Conservation (phyloP, 2,113 vertebrate genomes). For the Illadopsis cleaveri region DNA sequence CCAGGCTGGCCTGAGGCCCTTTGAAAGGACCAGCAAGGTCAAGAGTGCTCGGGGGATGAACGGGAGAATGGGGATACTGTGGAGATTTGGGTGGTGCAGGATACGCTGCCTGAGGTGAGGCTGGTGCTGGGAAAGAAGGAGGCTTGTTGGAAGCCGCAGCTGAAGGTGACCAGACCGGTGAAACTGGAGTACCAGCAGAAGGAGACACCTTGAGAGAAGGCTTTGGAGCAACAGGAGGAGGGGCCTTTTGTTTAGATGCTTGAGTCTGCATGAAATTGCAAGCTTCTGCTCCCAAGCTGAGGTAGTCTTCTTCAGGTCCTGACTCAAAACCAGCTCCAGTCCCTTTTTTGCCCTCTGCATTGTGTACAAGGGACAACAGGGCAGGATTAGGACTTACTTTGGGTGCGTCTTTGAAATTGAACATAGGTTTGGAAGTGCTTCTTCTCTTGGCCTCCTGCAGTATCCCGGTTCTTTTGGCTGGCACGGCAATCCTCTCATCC, state of each 20-base stretch:
- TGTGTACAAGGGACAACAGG: conserved; percentile 90
- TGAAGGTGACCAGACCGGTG: conserved; percentile 85
- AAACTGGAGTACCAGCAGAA: conserved; percentile 73
- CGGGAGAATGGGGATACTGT: conserved; percentile 76
- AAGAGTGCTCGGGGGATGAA: conserved; percentile 70
- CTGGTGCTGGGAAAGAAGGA: conserved; percentile 78
- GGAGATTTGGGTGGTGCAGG: conserved; percentile 65
- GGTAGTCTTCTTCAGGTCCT: conserved; percentile 95
- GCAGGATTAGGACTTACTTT: conserved; percentile 93
- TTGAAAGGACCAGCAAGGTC: conserved; percentile 75
- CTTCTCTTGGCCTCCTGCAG: conserved; percentile 85
- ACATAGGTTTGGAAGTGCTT: conserved; percentile 89
- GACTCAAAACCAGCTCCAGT: conserved; percentile 84
- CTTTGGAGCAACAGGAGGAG: conserved; percentile 95
- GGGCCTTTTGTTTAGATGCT: conserved; percentile 85
- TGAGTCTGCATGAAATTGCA: conserved; percentile 94
- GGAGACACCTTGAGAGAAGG: conserved; percentile 80
- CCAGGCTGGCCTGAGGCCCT: conserved; percentile 75
- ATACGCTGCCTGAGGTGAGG: conserved; percentile 72
- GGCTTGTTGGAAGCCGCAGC: conserved; percentile 70
- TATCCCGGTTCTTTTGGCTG: conserved; percentile 89
- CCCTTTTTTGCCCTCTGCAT: conserved; percentile 79
- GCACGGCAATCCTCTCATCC: conserved; percentile 92
- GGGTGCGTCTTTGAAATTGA: conserved; percentile 91
- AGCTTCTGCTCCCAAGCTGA: conserved; percentile 96